Evolutionary conservation across 2,797 vertebrate species (phyloP).

Genomic region (Gymnocypris eckloni): DNA sequence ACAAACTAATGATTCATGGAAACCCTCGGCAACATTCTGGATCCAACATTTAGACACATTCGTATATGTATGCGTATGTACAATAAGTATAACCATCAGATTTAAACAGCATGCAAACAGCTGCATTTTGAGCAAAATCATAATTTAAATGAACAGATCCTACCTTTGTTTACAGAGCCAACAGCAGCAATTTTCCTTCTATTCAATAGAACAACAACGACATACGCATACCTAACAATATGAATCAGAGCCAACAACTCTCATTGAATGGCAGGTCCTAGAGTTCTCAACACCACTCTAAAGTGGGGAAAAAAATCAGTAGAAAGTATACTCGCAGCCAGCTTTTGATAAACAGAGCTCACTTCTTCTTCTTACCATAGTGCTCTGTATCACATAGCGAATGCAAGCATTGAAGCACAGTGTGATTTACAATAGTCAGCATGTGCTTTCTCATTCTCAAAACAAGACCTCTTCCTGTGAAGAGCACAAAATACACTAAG

Average conservation of each 20-base stretch:
- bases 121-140: conserved; percentile 13
- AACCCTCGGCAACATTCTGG: not conserved
- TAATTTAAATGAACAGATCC: conserved; percentile 9
- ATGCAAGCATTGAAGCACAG: conserved; percentile 2
- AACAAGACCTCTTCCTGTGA: conserved; percentile 6
- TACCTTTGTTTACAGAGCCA: conserved; percentile 18
- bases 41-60: not conserved
- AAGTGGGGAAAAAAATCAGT: not conserved
- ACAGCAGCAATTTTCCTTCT: conserved; percentile 37
- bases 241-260: not conserved
- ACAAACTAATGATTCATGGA: not conserved
- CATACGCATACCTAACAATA: conserved; percentile 3
- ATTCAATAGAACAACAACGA: not conserved
- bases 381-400: conserved; percentile 6
- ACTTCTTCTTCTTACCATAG: not conserved
- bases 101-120: not conserved
- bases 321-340: not conserved
- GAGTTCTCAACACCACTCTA: conserved; percentile 19
- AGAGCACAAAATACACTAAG: not conserved
- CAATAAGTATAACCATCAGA: not conserved
- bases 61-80: not conserved
- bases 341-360: not conserved
- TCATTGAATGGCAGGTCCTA: not conserved
- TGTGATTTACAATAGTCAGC: not conserved
- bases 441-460: conserved; percentile 23